Base-by-base conservation (phyloP, 2,113 vertebrate genomes). In the Castor canadensis region DNA sequence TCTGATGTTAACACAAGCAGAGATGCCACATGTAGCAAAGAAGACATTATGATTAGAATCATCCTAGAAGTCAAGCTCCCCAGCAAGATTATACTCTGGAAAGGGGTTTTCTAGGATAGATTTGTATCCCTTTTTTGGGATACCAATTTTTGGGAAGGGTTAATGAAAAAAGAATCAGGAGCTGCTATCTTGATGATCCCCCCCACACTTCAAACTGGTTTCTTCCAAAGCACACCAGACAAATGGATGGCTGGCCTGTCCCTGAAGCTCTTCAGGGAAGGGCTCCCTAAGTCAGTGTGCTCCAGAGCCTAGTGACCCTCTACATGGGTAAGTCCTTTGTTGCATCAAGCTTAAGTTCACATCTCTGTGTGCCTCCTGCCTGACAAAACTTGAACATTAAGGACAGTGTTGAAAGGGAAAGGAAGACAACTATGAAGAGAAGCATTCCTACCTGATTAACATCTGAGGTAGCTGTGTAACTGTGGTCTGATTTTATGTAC, bases 151-250 rank as follows among this genome's bases (percentile, higher is more conserved):
- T 7, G 76, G 94, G 71, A 95, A 89, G 66, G 40, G 58, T 81
- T 88, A 47, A 73, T 92, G 60, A 87, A 80, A 69, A 64, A 92
- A 89, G 72, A 75, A 85, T 87, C 35, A 79, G 75, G 79, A 91
- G 69, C 81, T 87, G 47, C 88, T 96, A 20, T 81, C 62, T 95
- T 0, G 19, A 73, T 92, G 94, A 91, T 60, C 32, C 47, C 69
- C 47, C 15, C 24, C 30, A 73, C 66, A 40, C 88, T 87, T 96
- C 43, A 91, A 73, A 73, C 85, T 67, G 81, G 56, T 90, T 83
- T 91, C 82, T 91, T 96, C 77, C 77, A 90, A 95, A 95, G 85
- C 77, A 71, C 35, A 88, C 20, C 75, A 94, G 94, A 84, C 85
- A 90, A 67, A 32, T 80, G 72, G n/a, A 9, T 90, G 96, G 15